Conservation (phyloP, 2,888 invertebrate species). For the Drosophila ezoana region DNA sequence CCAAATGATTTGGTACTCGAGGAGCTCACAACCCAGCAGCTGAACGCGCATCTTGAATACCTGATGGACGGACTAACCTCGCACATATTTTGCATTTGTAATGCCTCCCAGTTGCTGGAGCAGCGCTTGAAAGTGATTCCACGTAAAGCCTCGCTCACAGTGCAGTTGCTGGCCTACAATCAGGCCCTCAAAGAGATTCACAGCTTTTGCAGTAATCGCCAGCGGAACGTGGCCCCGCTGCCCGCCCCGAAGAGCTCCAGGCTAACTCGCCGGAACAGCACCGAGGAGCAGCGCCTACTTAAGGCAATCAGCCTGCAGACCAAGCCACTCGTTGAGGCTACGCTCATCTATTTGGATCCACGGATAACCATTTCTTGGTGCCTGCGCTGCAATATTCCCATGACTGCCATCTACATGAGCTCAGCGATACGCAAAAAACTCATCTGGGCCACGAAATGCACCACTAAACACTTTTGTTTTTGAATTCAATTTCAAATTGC, state of each 20-base stretch:
- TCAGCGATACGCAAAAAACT: neutral
- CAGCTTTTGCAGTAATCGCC: neutral
- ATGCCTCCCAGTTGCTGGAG: constrained; percentile 21
- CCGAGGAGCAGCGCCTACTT: neutral
- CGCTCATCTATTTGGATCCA: constrained; percentile 15
- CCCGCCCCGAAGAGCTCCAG: neutral
- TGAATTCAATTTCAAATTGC: neutral
- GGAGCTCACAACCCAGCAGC: neutral
- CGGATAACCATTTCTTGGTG: constrained; percentile 33
- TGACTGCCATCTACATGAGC: constrained; percentile 6
- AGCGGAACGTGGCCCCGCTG: neutral
- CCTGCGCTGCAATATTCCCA: constrained; percentile 5
- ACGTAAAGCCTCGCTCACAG: neutral
- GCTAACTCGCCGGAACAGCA: too few species aligned
- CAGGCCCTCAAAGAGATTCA: constrained; percentile 2
- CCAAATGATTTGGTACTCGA: constrained; percentile 10
- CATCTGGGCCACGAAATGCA: constrained; percentile 15
- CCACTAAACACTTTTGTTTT: constrained; percentile 8
- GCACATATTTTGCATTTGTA: constrained; percentile 18
- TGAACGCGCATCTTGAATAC: constrained; percentile 5
- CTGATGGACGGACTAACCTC: constrained; percentile 31
- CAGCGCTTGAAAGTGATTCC: neutral
- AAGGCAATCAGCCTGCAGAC: neutral
- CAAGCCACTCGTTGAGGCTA: constrained; percentile 1
- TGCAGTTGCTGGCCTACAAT: constrained; percentile 5